Percentiles rank a stretch among this genome's conserved stretches.
Conservation (phyloP, 2,888 invertebrate genomes). For the Helleia helle region DNA sequence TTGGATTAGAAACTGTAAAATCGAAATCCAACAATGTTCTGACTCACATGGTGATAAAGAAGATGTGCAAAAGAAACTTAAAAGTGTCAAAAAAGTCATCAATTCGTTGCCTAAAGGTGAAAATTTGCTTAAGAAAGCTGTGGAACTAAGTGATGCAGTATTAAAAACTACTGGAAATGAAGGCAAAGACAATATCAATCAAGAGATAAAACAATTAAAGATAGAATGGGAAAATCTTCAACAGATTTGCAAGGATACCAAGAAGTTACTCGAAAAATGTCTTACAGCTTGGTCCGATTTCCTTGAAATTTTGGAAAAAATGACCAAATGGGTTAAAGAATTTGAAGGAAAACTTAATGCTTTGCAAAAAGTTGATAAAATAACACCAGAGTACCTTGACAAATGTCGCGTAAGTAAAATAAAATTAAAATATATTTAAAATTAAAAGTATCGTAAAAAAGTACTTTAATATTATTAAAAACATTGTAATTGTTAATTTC, state of each 20-base stretch:
- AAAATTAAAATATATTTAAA: background rate
- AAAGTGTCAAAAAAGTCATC: constrained; percentile 80
- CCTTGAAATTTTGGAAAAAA: constrained; percentile 79
- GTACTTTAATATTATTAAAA: background rate
- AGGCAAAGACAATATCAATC: constrained; percentile 86
- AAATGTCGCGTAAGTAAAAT: constrained; percentile 77
- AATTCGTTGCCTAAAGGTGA: constrained; percentile 81
- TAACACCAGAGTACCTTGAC: constrained; percentile 84
- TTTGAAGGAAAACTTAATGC: constrained; percentile 78
- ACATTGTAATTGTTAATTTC: constrained; percentile 22
- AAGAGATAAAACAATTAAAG: constrained; percentile 86
- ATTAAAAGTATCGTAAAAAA: background rate
- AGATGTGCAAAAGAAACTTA: constrained; percentile 82
- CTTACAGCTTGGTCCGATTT: constrained; percentile 88
- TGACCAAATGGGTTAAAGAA: constrained; percentile 83
- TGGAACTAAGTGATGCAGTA: constrained; percentile 82
- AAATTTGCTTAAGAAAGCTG: constrained; percentile 80
- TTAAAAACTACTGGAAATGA: constrained; percentile 85
- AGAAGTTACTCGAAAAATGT: constrained; percentile 82
- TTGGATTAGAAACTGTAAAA: constrained; percentile 86
- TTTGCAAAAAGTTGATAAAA: constrained; percentile 81
- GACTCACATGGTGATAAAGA: constrained; percentile 92
- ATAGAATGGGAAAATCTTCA: constrained; percentile 88
- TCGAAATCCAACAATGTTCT: constrained; percentile 88
- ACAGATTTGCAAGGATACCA: constrained; percentile 83